Base-by-base conservation (phyloP, 2,888 invertebrate genomes). In the Dynastes maya region DNA sequence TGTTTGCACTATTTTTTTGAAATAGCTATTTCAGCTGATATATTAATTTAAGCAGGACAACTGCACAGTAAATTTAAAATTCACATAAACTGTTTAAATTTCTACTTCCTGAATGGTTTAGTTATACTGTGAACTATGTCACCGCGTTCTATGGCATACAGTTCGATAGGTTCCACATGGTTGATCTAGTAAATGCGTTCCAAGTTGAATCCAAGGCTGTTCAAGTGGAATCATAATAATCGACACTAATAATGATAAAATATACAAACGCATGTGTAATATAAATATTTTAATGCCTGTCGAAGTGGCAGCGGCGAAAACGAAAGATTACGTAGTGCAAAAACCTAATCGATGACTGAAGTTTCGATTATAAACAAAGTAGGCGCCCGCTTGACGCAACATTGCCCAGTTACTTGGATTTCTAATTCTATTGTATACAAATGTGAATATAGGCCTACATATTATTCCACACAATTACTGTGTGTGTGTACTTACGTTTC, bases 311-410 rank as follows among this genome's bases (percentile, higher is more conserved):
- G 51, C 53, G 51, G 71, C n/a, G 55, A 53, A 71, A 55, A 55
- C 16, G 16, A 29, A 6, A 37, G 4, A 55, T 16, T 55, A 55
- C 16, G 16, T 65, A 68, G 13, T 51, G 68, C 68, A 68, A 51
- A 68, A 68, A 68, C 27, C 51, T 51, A 68, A 29, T 9, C 29
- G 68, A 51, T 51, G 51, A 68, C 22, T 68, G 49, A 68, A 27
- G 29, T 4, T 51, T 40, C 29, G 68, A 22, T 72, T 72, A 63
- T 72, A 72, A 72, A 72, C 72, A 72, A 72, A 72, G 27, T 11
- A 72, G 72, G 61, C 72, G 72, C 58, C 72, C 27, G 72, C 3
- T 72, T 72, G 72, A 58, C 61, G 72, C 45, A 72, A 72, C 37
- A 45, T 72, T 58, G 72, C 27, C 22, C 27, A 53, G 22, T 67